Conservation (phyloP, 37 sponge, comb jelly and placozoan genomes). For the Aphrocallistes beatrix region DNA sequence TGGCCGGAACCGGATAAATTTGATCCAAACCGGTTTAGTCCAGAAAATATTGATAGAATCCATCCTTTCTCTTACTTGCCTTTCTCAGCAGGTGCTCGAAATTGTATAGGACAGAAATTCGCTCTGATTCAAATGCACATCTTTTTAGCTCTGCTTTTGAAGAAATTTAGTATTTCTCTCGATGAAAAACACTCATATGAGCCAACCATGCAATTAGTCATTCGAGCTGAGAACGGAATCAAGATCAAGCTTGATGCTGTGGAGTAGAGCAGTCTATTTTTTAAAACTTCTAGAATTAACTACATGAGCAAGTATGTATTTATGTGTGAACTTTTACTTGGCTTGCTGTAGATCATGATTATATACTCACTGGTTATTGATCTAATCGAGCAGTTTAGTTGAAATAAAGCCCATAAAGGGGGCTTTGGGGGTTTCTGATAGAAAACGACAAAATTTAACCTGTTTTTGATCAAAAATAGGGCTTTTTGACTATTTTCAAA, state of each 20-base stretch:
- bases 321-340: too few species aligned
- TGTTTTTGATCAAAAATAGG: too few species aligned
- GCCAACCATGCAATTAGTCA: neutral
- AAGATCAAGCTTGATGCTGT: slow-evolving; percentile 17
- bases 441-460: too few species aligned
- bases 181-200: neutral
- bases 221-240: neutral
- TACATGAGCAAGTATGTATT: too few species aligned
- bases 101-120: neutral
- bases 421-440: too few species aligned
- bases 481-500: too few species aligned
- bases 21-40: neutral
- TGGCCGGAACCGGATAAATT: neutral
- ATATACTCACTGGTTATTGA: too few species aligned
- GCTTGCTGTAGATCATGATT: too few species aligned
- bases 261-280: too few species aligned
- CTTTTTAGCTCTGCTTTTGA: neutral
- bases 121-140: neutral
- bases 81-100: neutral
- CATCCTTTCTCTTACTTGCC: neutral
- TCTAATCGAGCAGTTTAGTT: too few species aligned
- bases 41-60: neutral
- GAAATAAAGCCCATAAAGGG: too few species aligned
- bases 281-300: too few species aligned
- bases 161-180: neutral